Evolutionary conservation across 2,888 invertebrate genomes (phyloP), one percentile per base, ranked within the genome.

Genomic region (Hecatera dysodea): DNA sequence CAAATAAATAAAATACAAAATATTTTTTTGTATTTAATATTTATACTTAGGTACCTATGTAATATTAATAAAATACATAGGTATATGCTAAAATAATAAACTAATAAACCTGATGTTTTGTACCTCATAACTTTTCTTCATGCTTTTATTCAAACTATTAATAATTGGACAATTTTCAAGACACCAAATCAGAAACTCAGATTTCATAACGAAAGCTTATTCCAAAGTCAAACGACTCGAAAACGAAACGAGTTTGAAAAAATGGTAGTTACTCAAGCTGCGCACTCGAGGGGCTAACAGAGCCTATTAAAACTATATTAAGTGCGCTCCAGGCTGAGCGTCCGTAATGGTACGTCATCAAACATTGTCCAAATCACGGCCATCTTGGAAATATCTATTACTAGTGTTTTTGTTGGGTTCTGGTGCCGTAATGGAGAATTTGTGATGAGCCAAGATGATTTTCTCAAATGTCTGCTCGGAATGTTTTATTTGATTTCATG

Each of bases 231-330:
- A 77, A 81, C 27, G 61, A 79, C 36, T 72, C 3, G 12, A 29
- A 64, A 11, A 7, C 46, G 6, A 71, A 78, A 78, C 66, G 15
- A 67, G 80, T 78, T 79, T 27, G 29, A 73, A 80, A 69, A 68
- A 68, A 56, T 64, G 39, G 68, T 62, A 59, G 29, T 63, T 42
- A 53, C 55, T 66, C 81, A 77, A 79, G 63, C 48, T 53, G 80
- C 17, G 62, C 80, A 72, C 77, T 79, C 46, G 55, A 65, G 59
- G 72, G 80, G 78, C 78, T 83, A 80, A 82, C 73, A 78, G 81
- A 72, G 78, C 66, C 89, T 90, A 91, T 92, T 92, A 92, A 91
- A 92, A 91, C 78, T 84, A 82, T 90, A 92, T 92, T 91, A 92
- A 86, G 87, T 84, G 68, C 59, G 90, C 90, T 90, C 63, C 77